Evolutionary conservation across 2,888 invertebrate genomes (phyloP), one percentile per base, ranked within the genome.

Genomic region (Criorhina ranunculi): DNA sequence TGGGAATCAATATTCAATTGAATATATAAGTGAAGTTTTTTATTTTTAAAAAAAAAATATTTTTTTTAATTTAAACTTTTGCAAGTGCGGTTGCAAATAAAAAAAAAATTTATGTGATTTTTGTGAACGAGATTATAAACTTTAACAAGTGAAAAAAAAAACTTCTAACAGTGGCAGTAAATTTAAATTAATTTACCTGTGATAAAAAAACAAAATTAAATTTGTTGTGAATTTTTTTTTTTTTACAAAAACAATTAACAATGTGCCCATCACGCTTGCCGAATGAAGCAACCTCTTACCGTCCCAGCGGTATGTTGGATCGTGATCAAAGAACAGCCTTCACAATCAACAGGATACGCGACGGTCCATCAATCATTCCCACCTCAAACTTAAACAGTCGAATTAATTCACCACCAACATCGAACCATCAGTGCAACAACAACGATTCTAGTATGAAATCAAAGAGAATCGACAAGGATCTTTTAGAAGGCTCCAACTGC

Each of bases 241-340:
- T n/a, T n/a, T n/a, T n/a, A n/a, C n/a, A 44, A 29, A 60, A 24
- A 60, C 11, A 2, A 62, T 37, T 49, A 9, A 73, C 12, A 33
- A 85, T 85, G 85, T 60, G 49, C 49, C 70, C 69, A 59, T 42
- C 75, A 70, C 62, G n/a, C 67, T 85, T 85, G 85, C 85, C 80
- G 64, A 66, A 42, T 24, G 51, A 67, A 7, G 33, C 5, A 12
- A 33, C 40, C 29, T 60, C 75, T 17, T 35, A 60, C 59, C 57
- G 64, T 40, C 85, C 85, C n/a, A 70, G 29, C 17, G 85, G 85
- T 66, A 85, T 85, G 85, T 59, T 85, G 53, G 85, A 85, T 69
- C 85, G 85, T 37, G 85, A 85, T 66, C 69, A 80, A 76, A 37
- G 80, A 37, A 85, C 80, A 37, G 37, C 80, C 29, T 49, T 59